Evolutionary conservation across 2,113 vertebrate species (phyloP).

Genomic region (Neotoma lepida): DNA sequence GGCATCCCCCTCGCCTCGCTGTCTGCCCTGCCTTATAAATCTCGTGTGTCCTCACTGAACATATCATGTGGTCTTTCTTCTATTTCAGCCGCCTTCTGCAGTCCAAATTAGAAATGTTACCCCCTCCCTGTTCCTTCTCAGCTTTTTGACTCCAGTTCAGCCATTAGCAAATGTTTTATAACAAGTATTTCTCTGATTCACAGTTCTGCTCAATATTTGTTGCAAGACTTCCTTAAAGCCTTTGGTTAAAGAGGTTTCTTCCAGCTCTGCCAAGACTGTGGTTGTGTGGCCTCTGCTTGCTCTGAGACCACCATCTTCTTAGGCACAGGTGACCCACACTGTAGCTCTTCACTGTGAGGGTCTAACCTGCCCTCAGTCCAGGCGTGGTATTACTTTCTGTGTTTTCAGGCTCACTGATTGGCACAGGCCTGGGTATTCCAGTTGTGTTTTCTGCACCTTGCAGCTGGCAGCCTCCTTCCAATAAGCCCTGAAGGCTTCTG

Average conservation of each 20-base stretch:
- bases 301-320: neutral
- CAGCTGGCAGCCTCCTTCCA: neutral
- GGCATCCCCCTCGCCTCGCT: too few species aligned
- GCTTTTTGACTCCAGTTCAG: slow-evolving; percentile 3
- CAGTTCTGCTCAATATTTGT: neutral
- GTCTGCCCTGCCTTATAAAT: neutral
- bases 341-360: neutral
- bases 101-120: neutral
- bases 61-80: neutral
- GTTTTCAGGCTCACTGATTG: neutral
- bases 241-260: neutral
- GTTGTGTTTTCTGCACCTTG: neutral
- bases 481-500: neutral
- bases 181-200: neutral
- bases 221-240: neutral
- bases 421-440: rapidly evolving
- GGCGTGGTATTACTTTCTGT: rapidly evolving
- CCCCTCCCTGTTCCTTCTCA: neutral
- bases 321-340: neutral
- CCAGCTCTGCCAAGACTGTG: neutral
- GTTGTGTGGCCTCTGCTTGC: neutral
- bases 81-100: neutral
- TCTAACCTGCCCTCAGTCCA: neutral
- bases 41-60: neutral
- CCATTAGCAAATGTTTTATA: neutral